Base-by-base conservation (phyloP, 2,888 invertebrate genomes). In the Plebejus melissa region DNA sequence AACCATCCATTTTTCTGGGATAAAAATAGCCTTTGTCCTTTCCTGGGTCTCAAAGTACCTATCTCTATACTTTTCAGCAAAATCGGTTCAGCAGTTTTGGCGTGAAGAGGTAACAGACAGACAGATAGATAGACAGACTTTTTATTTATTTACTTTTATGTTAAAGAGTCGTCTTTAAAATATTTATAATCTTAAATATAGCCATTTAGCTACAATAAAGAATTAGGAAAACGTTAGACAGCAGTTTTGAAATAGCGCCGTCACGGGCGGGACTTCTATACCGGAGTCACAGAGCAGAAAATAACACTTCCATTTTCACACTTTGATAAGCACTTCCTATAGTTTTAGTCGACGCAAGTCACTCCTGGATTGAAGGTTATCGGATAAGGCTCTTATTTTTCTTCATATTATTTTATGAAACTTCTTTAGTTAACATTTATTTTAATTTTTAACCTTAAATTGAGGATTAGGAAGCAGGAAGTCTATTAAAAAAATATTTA, bases 241-340 rank as follows among this genome's bases (percentile, higher is more conserved):
- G 38, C 38, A 69, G 69, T n/a, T 69, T 38, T 69, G 6, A 38
- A 38, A 69, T 38, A 69, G 69, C 69, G 4, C 16, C n/a, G 69
- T 69, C 69, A 38, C n/a, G 69, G 32, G 32, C 69, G 36, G 16
- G 22, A 38, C 69, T 38, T 36, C 38, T 38, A 38, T 38, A n/a
- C 38, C 69, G 38, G 38, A 69, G 38, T 7, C 69, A 69, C 22
- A 69, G n/a, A 69, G 69, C 69, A 69, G 69, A 69, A 69, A 69
- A 69, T 69, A 16, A 69, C 38, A 38, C 60, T 60, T 60, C 60
- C 28, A 60, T 60, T 60, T 69, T 38, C 38, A 69, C 69, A 36
- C 38, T 38, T 38, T 38, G 36, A 38, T 38, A 69, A 38, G 11
- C 60, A 60, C 28, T 60, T 38, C 16, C 2, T 69, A 38, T 69